These are phyloP conservation scores for Danio aesculapii DNA, from an alignment of 2,797 vertebrate genomes.

Conservation along the genomic window DNA sequence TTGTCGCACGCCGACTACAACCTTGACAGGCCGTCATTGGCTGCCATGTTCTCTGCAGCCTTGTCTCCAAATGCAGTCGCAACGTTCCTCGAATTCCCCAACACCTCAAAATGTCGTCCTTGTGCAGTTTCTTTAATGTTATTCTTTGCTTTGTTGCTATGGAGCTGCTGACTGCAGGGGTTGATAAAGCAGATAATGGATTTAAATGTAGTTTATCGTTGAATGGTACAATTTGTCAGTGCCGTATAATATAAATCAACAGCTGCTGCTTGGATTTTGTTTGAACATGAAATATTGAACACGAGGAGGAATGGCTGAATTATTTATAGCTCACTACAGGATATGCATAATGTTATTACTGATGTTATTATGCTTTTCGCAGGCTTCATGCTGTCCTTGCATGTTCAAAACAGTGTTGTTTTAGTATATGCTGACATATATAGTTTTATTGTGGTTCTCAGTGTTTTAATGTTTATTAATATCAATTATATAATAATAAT, in stretches of 20 bases:
- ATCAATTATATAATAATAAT: too few species aligned
- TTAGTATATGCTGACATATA: neutral
- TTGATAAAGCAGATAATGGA: neutral
- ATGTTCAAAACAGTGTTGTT: slow-evolving; percentile 2
- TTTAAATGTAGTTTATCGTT: neutral
- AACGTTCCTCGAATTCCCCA: slow-evolving; percentile 12
- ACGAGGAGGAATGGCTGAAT: neutral
- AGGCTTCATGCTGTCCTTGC: neutral
- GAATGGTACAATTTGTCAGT: neutral
- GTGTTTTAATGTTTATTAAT: neutral
- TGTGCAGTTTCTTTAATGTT: neutral
- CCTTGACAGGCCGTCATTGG: slow-evolving; percentile 46
- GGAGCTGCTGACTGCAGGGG: neutral
- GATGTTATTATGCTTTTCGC: slow-evolving; percentile 9
- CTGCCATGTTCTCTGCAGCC: slow-evolving; percentile 22
- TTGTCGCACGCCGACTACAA: slow-evolving; percentile 26
- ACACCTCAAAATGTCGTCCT: slow-evolving; percentile 1
- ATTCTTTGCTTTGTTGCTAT: slow-evolving; percentile 3
- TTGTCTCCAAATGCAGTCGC: neutral
- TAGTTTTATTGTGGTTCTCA: neutral
- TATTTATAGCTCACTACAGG: slow-evolving; percentile 19
- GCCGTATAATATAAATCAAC: slow-evolving; percentile 12
- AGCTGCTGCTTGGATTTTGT: slow-evolving; percentile 5
- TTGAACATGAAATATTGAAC: slow-evolving; percentile 23
- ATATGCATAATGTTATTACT: slow-evolving; percentile 19